These are phyloP conservation scores for Lampris megalopsis DNA, from an alignment of 2,113 vertebrate species.

Conservation along the genomic window DNA sequence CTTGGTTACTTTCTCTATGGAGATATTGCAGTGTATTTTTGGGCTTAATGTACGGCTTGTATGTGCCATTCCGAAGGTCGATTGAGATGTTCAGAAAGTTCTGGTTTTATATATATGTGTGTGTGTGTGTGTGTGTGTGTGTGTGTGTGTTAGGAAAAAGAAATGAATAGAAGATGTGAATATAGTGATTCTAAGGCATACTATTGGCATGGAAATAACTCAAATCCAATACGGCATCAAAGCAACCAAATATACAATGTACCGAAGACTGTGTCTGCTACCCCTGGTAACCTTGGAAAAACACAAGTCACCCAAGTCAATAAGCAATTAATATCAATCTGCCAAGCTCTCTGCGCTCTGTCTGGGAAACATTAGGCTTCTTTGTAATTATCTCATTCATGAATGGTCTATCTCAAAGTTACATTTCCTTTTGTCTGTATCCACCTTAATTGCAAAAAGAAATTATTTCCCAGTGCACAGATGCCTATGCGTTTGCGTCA, in stretches of 20 bases:
- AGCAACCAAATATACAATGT: constrained; percentile 16
- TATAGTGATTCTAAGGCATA: neutral
- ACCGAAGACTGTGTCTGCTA: constrained; percentile 48
- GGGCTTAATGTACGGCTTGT: no score
- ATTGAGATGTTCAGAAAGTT: no score
- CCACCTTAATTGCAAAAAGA: constrained; percentile 77
- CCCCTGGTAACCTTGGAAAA: constrained; percentile 59
- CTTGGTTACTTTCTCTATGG: no score
- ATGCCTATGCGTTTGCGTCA: constrained; percentile 59
- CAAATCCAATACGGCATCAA: constrained; percentile 8
- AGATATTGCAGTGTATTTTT: no score
- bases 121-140: no score
- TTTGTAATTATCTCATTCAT: constrained; percentile 79
- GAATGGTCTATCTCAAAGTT: constrained; percentile 67
- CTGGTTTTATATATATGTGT: no score
- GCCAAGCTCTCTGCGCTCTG: constrained; percentile 63
- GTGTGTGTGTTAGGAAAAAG: no score
- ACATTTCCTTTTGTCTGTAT: constrained; percentile 67
- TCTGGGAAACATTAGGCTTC: constrained; percentile 61
- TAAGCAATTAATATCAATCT: constrained; percentile 74
- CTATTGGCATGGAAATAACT: constrained; percentile 11
- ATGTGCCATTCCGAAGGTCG: no score
- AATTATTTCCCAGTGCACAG: constrained; percentile 61
- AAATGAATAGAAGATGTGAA: no score
- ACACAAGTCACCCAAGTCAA: constrained; percentile 56